Evolutionary conservation across 2,113 vertebrate species (phyloP).

Genomic region (Eulacestoma nigropectus): DNA sequence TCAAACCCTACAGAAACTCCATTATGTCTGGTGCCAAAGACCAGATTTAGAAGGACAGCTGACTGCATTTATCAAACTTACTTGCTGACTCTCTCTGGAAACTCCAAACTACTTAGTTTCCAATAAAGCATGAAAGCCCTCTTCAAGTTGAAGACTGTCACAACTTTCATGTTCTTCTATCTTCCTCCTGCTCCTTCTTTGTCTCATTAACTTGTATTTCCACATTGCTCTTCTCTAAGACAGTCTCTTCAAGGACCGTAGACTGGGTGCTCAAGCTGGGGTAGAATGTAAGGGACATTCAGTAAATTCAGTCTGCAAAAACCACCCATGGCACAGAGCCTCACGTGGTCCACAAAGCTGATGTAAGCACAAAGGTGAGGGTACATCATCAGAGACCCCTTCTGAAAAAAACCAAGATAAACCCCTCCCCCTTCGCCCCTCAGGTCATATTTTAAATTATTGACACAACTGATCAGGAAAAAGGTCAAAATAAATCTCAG

Average conservation of each 20-base stretch:
- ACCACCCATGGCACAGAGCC: not conserved
- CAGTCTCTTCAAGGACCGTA: not conserved
- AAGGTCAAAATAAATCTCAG: not conserved
- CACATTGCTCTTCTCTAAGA: not conserved
- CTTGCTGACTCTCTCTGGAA: not conserved
- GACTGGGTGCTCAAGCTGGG: not conserved
- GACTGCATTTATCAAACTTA: not conserved
- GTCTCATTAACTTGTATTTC: not conserved
- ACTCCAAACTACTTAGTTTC: not conserved
- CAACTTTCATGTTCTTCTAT: not conserved
- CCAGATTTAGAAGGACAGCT: not conserved
- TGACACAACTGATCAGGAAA: not conserved
- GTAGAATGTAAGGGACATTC: not conserved
- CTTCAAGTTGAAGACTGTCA: not conserved
- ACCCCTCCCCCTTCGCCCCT: fast-evolving
- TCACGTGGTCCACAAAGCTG: not conserved
- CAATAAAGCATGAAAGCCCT: not conserved
- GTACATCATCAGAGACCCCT: not conserved
- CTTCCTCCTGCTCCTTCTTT: not conserved
- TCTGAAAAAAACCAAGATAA: not conserved
- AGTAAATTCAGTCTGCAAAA: not conserved
- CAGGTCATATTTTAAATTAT: not conserved
- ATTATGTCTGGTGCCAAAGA: not conserved
- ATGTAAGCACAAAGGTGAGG: not conserved
- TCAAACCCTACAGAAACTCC: not conserved